Base-by-base conservation (phyloP, 2,113 vertebrate species). In the Amphiprion percula region DNA sequence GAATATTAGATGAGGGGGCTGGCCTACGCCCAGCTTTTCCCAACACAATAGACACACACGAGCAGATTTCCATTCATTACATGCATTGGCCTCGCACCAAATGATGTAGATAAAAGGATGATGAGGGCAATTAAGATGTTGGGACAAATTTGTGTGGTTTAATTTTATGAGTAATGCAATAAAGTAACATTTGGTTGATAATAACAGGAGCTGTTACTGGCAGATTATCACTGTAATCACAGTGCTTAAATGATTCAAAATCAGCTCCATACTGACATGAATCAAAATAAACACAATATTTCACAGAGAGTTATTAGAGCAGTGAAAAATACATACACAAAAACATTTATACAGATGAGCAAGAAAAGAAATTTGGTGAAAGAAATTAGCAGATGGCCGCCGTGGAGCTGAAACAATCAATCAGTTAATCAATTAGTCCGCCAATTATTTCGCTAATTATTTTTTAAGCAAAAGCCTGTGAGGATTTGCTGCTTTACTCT, bases 1-100 rank as follows among this genome's bases (percentile, higher is more conserved):
- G 89, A 94, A 94, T 95, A 92, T 94, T 93, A 87, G 71, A 96
- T 92, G 88, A 94, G 90, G 83, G 83, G 91, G 74, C 49, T 49
- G 85, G 90, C 69, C 89, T 75, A 91, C 83, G 87, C 88, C 83
- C 91, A 85, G 78, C 58, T 77, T 73, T 65, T 75, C 77, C 80
- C 72, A 24, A 80, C 89, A 93, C 93, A 92, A 91, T 87, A 78
- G 91, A 68, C 80, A 85, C 73, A 64, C 75, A 33, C 49, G 23
- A 54, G 65, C 69, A 23, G 47, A 83, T 79, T 85, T 77, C 72
- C 82, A 82, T 82, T 74, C 79, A 84, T 64, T 70, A 63, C 69
- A 78, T 39, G 56, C 30, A 54, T 39, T 64, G 82, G 79, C 71
- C 72, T 10, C 2, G 49, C 33, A 80, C 65, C 28, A 39, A 71